A percentile compares a stretch with the other conserved stretches of the same genome.
Conservation (phyloP, 2,888 invertebrate species). For the Macrosiphum euphorbiae region DNA sequence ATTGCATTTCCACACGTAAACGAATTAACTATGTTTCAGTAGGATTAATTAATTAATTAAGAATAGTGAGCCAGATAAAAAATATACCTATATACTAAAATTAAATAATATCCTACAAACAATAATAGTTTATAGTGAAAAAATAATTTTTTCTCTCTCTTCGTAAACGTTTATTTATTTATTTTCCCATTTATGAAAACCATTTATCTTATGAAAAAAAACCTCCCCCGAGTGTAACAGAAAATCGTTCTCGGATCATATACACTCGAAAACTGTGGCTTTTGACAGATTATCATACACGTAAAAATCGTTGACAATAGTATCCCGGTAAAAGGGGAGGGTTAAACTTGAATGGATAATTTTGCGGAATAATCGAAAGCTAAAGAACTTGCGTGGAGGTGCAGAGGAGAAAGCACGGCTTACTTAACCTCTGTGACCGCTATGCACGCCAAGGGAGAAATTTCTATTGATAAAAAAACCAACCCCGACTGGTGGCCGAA, state of each 20-base stretch:
- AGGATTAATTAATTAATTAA: not conserved
- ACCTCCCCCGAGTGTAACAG: not conserved
- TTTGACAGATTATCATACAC: constrained; percentile 61
- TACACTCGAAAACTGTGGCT: constrained; percentile 58
- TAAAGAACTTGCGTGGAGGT: constrained; percentile 54
- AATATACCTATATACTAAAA: not conserved
- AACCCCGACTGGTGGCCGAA: constrained; percentile 49
- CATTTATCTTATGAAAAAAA: constrained; percentile 41
- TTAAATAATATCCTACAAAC: not conserved
- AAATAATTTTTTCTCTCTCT: not conserved
- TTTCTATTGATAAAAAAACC: constrained; percentile 60
- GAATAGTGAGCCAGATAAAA: not conserved
- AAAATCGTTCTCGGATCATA: constrained; percentile 19
- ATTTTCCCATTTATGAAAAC: constrained; percentile 14
- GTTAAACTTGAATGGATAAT: constrained; percentile 67
- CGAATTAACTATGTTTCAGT: not conserved
- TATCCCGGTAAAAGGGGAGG: constrained; percentile 15
- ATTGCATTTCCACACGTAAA: not conserved
- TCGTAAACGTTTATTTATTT: not conserved
- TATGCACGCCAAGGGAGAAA: constrained; percentile 44
- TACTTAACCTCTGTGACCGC: constrained; percentile 64
- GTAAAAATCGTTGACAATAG: constrained; percentile 47
- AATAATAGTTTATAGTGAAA: not conserved
- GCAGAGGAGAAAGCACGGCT: constrained; percentile 48
- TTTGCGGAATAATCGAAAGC: constrained; percentile 66